Conservation (phyloP, 1,140 invertebrate genomes). For the Cepaea nemoralis region DNA sequence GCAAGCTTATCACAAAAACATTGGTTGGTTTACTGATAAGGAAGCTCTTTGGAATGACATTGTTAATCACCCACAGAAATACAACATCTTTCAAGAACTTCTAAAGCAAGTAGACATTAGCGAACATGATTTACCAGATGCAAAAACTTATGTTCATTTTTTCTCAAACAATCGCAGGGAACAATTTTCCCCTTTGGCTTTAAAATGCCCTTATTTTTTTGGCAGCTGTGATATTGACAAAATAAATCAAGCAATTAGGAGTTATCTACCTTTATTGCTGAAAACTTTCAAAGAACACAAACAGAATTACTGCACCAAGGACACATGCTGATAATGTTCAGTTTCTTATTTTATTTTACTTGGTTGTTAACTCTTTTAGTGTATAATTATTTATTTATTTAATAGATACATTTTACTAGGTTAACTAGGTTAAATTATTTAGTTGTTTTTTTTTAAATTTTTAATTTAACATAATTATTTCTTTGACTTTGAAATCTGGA, state of each 20-base stretch:
- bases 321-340: not conserved
- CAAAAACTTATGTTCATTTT: constrained; percentile 7
- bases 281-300: not conserved
- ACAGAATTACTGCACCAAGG: not conserved
- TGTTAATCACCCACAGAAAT: constrained; percentile 91
- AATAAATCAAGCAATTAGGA: not conserved
- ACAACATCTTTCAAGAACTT: constrained; percentile 65
- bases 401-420: too few relatives aligned
- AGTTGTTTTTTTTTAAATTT: too few relatives aligned
- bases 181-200: not conserved
- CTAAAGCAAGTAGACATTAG: not conserved
- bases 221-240: not conserved
- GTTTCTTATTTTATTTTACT: too few relatives aligned
- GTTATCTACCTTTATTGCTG: not conserved
- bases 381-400: too few relatives aligned
- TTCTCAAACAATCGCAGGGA: not conserved
- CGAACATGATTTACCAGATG: constrained; percentile 2
- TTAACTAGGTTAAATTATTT: too few relatives aligned
- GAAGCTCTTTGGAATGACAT: constrained; percentile 79
- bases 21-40: constrained; percentile 88
- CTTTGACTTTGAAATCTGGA: too few relatives aligned
- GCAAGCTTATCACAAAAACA: constrained; percentile 93
- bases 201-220: not conserved
- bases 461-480: too few relatives aligned
- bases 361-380: too few relatives aligned